A percentile compares a stretch with the other conserved stretches of the same genome.
These are phyloP conservation scores for Lepus europaeus DNA, from an alignment of 2,113 vertebrate genomes.

Conservation along the genomic window DNA sequence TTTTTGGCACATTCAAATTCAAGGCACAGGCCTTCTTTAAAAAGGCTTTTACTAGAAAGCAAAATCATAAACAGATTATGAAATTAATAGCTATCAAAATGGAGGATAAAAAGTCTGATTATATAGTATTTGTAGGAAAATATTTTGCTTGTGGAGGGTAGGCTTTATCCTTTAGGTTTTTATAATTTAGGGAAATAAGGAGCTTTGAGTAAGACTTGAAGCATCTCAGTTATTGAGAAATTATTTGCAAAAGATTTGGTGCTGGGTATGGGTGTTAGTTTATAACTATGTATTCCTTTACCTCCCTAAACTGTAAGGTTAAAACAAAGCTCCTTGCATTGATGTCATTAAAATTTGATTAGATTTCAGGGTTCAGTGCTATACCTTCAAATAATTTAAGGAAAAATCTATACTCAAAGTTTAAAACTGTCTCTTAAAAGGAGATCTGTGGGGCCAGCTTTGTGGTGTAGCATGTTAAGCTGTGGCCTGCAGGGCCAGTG, in stretches of 20 bases:
- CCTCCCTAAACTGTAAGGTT: not conserved
- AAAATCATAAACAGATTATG: not conserved
- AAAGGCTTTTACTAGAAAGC: not conserved
- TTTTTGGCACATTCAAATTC: not conserved
- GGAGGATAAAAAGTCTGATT: not conserved
- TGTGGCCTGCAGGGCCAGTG: too few species aligned
- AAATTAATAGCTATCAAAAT: not conserved
- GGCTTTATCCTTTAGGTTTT: not conserved
- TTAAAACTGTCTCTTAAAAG: not conserved
- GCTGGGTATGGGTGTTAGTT: not conserved
- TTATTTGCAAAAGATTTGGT: not conserved
- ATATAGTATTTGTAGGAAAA: not conserved
- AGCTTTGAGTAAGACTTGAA: not conserved
- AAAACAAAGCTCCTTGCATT: not conserved
- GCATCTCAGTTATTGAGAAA: not conserved
- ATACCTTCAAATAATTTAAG: not conserved
- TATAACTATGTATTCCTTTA: not conserved
- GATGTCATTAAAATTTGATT: not conserved
- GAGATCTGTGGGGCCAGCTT: not conserved
- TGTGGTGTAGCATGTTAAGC: too few species aligned
- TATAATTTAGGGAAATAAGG: slow-evolving; percentile 6
- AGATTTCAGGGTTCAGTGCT: not conserved
- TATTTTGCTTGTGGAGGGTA: not conserved
- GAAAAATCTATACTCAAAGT: not conserved
- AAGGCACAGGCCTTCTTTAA: not conserved